Evolutionary conservation across 2,888 invertebrate species (phyloP).

Genomic region (Diloba caeruleocephala): DNA sequence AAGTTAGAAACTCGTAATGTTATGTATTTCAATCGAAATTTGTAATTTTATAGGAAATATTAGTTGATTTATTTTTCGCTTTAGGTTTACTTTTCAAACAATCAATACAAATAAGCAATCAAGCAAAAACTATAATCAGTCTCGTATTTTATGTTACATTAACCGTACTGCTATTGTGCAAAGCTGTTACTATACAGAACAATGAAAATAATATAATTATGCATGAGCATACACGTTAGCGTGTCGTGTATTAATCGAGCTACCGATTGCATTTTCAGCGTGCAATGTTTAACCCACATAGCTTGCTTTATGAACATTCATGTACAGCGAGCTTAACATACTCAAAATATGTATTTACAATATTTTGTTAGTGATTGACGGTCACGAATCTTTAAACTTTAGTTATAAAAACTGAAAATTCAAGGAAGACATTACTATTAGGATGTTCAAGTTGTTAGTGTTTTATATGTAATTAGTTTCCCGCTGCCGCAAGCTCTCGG

Average conservation of each 20-base stretch:
- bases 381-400: too few relatives aligned
- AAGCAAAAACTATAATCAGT: conserved; percentile 15
- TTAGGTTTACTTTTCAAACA: conserved; percentile 9
- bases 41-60: conserved; percentile 20
- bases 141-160: conserved; percentile 28
- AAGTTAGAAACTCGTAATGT: too few relatives aligned
- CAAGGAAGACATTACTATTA: too few relatives aligned
- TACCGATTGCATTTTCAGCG: conserved; percentile 58
- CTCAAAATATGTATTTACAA: neutral
- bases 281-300: conserved; percentile 64
- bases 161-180: conserved; percentile 38
- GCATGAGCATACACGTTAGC: conserved; percentile 37
- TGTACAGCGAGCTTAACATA: conserved; percentile 23
- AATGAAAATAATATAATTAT: conserved; percentile 50
- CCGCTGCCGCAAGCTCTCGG: neutral
- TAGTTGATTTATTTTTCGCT: neutral
- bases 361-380: too few relatives aligned
- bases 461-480: conserved; percentile 4
- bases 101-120: conserved; percentile 17
- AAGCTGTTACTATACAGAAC: conserved; percentile 46
- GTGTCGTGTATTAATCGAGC: conserved; percentile 58
- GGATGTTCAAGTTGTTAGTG: neutral
- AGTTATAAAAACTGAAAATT: too few relatives aligned
- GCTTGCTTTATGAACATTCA: conserved; percentile 52
- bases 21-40: too few relatives aligned